Base-by-base conservation (phyloP, 92 coral and sea anemone species). In the Zoanthus solanderi region DNA sequence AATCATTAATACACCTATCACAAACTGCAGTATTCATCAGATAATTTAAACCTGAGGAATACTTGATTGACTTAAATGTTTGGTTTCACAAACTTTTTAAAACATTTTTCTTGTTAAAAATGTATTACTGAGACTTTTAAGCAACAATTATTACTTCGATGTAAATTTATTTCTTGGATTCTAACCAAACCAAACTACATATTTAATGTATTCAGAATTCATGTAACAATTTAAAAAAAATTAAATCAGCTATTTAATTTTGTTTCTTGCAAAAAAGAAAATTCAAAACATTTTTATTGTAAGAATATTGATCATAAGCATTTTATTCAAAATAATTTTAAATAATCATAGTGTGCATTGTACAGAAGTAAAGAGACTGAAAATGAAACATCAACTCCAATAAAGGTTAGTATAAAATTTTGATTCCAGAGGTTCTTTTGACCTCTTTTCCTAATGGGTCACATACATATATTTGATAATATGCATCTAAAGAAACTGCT, bases 1-100 rank as follows among this genome's bases (percentile, higher is more conserved):
- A 72, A 86, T 8, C 44, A 85, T 75, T 56, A 56, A 56, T 56
- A 56, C 63, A 56, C 63, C 63, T 56, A 56, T 56, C 63, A 56
- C 63, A 56, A 56, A 56, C 63, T 4, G 63, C 63, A 56, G 63
- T 56, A 56, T 56, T 56, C 63, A 56, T 56, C 63, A 56, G 63
- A 56, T 56, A 56, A 56, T 56, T 56, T 56, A 56, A 56, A 56
- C 63, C 63, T 56, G 63, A 56, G 63, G 63, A 56, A 56, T 56
- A 56, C 63, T 56, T 56, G 1, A 56, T 56, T 10, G 14, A 56
- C 63, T 4, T 56, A 56, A 56, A 4, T 56, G 63, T 56, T 56
- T 56, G 63, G 63, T 56, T 56, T 56, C 14, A 56, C 14, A 10
- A 56, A 56, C 63, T 56, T 56, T 56, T 56, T 56, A 56, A 56